These are phyloP conservation scores for Drosophila prosaltans DNA, from an alignment of 1,140 invertebrate species.

Conservation along the genomic window DNA sequence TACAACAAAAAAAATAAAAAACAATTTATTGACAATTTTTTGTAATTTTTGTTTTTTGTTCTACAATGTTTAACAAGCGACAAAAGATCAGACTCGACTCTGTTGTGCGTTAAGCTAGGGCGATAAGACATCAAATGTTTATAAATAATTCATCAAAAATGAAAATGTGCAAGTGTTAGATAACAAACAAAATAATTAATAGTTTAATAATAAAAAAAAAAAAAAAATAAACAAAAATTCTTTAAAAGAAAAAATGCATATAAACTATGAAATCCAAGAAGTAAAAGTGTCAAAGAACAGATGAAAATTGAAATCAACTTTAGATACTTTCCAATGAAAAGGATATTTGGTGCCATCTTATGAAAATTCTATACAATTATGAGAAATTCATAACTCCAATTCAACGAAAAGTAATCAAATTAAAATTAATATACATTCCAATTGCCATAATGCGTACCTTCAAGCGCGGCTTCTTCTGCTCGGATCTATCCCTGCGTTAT, in stretches of 20 bases:
- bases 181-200: background rate
- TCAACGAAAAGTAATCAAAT: background rate
- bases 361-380: too few relatives aligned
- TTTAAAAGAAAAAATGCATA: too few relatives aligned
- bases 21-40: slow-evolving; percentile 14
- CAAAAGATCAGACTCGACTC: slow-evolving; percentile 27
- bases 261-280: too few relatives aligned
- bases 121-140: slow-evolving; percentile 30
- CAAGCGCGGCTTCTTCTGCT: slow-evolving; percentile 76
- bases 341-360: too few relatives aligned
- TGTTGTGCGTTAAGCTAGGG: background rate
- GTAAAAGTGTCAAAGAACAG: too few relatives aligned
- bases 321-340: too few relatives aligned
- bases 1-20: slow-evolving; percentile 7
- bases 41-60: background rate
- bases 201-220: background rate
- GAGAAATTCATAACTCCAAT: too few relatives aligned
- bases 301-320: too few relatives aligned
- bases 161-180: slow-evolving; percentile 9
- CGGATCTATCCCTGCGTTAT: slow-evolving; percentile 69
- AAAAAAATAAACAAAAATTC: background rate
- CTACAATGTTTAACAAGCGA: slow-evolving; percentile 21
- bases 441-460: slow-evolving; percentile 64
- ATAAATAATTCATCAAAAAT: background rate
- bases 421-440: background rate